phyloP scores from a whole-genome alignment of 2,797 vertebrate genomes.

The Holocentrus rufus region DNA sequence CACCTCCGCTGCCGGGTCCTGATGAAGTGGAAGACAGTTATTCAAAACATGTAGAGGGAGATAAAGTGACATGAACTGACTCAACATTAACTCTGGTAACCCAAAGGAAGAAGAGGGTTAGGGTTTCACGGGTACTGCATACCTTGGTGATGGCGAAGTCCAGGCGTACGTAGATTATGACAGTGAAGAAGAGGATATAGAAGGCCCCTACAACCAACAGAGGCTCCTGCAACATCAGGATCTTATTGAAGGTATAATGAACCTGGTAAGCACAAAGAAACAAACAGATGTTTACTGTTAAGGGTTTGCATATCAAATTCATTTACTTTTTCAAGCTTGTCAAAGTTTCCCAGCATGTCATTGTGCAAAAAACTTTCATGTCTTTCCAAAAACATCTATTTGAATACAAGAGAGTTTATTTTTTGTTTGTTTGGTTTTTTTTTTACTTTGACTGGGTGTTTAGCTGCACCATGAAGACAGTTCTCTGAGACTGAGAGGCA shows the following conservation, averaged over 20 bases:
- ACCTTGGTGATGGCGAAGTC: slow-evolving; percentile 99
- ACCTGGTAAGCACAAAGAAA: slow-evolving; percentile 79
- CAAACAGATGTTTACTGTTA: not conserved
- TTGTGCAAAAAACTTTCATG: not conserved
- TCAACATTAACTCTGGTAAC: not conserved
- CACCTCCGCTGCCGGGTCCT: slow-evolving; percentile 98
- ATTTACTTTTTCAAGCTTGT: not conserved
- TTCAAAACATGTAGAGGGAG: not conserved
- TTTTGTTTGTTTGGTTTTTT: too few species aligned
- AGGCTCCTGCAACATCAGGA: slow-evolving; percentile 98
- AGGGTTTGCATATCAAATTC: not conserved
- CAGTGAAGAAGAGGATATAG: slow-evolving; percentile 98
- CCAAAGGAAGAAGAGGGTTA: not conserved
- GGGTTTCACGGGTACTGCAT: slow-evolving; percentile 4
- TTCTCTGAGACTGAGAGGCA: too few species aligned
- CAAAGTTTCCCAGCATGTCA: not conserved
- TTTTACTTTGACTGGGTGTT: not conserved
- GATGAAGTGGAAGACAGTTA: not conserved
- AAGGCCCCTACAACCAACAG: slow-evolving; percentile 95
- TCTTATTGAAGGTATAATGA: slow-evolving; percentile 97
- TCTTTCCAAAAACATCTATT: not conserved
- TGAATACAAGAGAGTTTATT: not conserved
- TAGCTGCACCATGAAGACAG: too few species aligned
- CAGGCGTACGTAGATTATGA: slow-evolving; percentile 96
- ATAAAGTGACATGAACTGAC: not conserved